A percentile compares a stretch with the other conserved stretches of the same genome.
Conservation (phyloP, 2,888 invertebrate species). For the Acleris literana region DNA sequence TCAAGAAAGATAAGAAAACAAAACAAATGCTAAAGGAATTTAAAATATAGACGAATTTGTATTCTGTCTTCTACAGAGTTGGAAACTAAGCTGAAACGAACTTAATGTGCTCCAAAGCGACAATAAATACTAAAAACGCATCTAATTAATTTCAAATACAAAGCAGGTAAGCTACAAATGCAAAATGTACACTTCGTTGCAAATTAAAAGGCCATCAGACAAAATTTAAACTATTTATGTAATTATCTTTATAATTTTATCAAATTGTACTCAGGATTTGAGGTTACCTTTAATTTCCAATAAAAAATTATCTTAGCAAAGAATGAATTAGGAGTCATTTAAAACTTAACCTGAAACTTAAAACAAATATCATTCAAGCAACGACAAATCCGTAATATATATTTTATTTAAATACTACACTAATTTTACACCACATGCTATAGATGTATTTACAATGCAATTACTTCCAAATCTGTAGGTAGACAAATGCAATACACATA, state of each 20-base stretch:
- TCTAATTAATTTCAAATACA: conserved; percentile 46
- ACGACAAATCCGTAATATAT: too few relatives aligned
- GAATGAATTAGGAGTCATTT: not conserved
- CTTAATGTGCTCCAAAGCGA: conserved; percentile 21
- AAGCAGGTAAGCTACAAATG: conserved; percentile 46
- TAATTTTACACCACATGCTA: too few relatives aligned
- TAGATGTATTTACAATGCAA: not conserved
- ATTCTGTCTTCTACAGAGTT: not conserved
- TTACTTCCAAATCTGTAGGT: conserved; percentile 26
- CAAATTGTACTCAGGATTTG: too few relatives aligned
- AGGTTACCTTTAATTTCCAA: too few relatives aligned
- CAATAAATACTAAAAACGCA: conserved; percentile 29
- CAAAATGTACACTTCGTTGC: conserved; percentile 54
- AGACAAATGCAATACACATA: conserved; percentile 14
- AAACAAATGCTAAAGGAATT: too few relatives aligned
- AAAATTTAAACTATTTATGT: too few relatives aligned
- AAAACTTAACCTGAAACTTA: not conserved
- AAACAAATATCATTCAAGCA: too few relatives aligned
- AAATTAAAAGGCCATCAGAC: conserved; percentile 55
- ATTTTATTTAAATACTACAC: too few relatives aligned
- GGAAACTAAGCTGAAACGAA: conserved; percentile 4
- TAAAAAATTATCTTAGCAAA: too few relatives aligned
- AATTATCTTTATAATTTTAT: too few relatives aligned
- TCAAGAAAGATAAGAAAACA: too few relatives aligned
- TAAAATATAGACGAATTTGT: not conserved